Conservation (phyloP, 2,888 invertebrate species). For the Yponomeuta sedellus region DNA sequence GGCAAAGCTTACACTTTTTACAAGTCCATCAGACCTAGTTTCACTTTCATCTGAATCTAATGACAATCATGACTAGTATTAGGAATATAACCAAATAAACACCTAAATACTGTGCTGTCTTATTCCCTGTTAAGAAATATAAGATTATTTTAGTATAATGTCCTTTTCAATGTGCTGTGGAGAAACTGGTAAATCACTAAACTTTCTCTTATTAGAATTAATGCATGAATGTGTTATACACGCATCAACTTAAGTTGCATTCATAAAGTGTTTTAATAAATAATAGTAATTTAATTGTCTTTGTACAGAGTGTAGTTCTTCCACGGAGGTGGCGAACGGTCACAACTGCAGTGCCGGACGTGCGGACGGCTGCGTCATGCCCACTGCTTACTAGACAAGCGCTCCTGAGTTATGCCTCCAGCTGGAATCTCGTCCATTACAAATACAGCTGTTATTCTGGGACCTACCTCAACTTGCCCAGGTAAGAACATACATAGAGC, state of each 20-base stretch:
- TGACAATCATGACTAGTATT: too few relatives aligned
- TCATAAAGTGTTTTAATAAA: not conserved
- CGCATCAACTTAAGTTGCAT: not conserved
- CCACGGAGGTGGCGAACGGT: conserved; percentile 89
- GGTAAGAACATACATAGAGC: conserved; percentile 58
- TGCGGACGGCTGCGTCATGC: conserved; percentile 65
- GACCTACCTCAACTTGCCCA: conserved; percentile 90
- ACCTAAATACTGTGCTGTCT: too few relatives aligned
- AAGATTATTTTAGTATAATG: too few relatives aligned
- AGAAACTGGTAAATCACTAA: too few relatives aligned
- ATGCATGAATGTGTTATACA: too few relatives aligned
- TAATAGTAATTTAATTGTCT: not conserved
- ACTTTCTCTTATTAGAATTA: too few relatives aligned
- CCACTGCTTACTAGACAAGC: conserved; percentile 78
- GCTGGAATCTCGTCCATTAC: conserved; percentile 93
- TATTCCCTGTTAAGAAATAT: too few relatives aligned
- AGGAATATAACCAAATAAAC: too few relatives aligned
- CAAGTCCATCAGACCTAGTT: too few relatives aligned
- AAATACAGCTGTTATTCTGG: conserved; percentile 94
- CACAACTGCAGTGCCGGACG: conserved; percentile 78
- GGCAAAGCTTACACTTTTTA: too few relatives aligned
- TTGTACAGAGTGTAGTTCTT: conserved; percentile 82
- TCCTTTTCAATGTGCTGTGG: too few relatives aligned
- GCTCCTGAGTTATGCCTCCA: conserved; percentile 85
- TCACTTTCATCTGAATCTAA: too few relatives aligned